Base-by-base conservation (phyloP, 1,140 invertebrate species). In the Chironomus striatipennis region DNA sequence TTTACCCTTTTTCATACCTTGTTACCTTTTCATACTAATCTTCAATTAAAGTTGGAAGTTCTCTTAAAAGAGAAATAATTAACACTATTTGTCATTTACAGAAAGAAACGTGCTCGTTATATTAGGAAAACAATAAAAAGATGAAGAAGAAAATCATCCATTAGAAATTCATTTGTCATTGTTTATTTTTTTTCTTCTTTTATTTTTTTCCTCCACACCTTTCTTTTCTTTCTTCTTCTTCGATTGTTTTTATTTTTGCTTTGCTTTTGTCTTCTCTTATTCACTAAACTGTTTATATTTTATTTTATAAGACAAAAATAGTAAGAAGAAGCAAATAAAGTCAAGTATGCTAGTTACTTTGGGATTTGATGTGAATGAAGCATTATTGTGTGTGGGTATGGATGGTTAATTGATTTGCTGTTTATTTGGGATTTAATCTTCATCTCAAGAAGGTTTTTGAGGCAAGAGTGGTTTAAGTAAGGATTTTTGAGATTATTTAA, bases 151-250 rank as follows among this genome's bases (percentile, higher is more conserved):
- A 12, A 57, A 57, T n/a, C 47, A 57, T 57, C 47, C 47, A 57
- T 57, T 57, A 57, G 47, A 57, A 57, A 57, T 57, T 57, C 47
- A 57, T 57, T 57, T 57, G 47, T 57, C 47, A 57, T 57, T 57
- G 47, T 57, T 57, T 57, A 57, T 57, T 57, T 57, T 57, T n/a
- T 57, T 57, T 34, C 12, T n/a, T 57, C 47, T n/a, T 57, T n/a
- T 57, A 5, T 57, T n/a, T 57, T n/a, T 57, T n/a, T 12, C 47
- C 47, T 57, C 47, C 47, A 57, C 47, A 57, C 47, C 47, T 57
- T 57, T 57, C 24, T 34, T 34, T 34, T 34, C 24, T 5, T 34
- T 34, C 24, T 34, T 34, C 12, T 57, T n/a, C 47, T 57, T 57
- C 4, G 47, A 57, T 15, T 57, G 47, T n/a, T 57, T 57, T 5